Evolutionary conservation across 2,888 invertebrate genomes (phyloP).

Genomic region (Nudaria mundana): DNA sequence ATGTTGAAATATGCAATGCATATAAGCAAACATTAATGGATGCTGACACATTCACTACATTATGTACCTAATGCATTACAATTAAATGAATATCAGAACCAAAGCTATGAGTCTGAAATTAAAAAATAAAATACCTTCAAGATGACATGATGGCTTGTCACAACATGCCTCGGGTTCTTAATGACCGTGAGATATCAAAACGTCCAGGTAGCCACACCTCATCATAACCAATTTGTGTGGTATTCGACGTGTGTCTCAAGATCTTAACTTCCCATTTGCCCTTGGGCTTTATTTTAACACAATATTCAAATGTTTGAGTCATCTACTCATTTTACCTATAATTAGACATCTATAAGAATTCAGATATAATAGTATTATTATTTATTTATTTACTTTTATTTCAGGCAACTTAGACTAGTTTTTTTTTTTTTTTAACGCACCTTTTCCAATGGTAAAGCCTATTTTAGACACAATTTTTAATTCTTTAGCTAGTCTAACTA

Average conservation of each 20-base stretch:
- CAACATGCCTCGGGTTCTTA: constrained; percentile 31
- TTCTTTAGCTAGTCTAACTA: not conserved
- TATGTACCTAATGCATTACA: constrained; percentile 40
- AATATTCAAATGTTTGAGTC: constrained; percentile 5
- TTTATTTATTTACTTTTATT: no score
- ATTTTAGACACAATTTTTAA: no score
- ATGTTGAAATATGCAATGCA: constrained; percentile 28
- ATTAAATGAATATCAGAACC: constrained; percentile 30
- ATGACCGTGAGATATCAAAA: constrained; percentile 48
- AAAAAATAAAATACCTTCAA: constrained; percentile 19
- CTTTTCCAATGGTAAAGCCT: no score
- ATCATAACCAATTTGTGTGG: constrained; percentile 56
- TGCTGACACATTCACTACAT: constrained; percentile 26
- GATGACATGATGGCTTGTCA: constrained; percentile 26
- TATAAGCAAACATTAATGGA: no score
- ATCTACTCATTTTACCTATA: not conserved
- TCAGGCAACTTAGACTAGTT: no score
- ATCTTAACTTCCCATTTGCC: constrained; percentile 42
- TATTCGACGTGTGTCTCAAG: constrained; percentile 47
- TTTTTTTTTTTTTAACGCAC: no score
- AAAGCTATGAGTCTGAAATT: constrained; percentile 11
- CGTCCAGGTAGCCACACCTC: constrained; percentile 46
- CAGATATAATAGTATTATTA: no score
- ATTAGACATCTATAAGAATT: not conserved
- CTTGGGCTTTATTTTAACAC: constrained; percentile 21